Evolutionary conservation across 2,888 invertebrate genomes (phyloP).

Genomic region (Caenorhabditis wallacei): DNA sequence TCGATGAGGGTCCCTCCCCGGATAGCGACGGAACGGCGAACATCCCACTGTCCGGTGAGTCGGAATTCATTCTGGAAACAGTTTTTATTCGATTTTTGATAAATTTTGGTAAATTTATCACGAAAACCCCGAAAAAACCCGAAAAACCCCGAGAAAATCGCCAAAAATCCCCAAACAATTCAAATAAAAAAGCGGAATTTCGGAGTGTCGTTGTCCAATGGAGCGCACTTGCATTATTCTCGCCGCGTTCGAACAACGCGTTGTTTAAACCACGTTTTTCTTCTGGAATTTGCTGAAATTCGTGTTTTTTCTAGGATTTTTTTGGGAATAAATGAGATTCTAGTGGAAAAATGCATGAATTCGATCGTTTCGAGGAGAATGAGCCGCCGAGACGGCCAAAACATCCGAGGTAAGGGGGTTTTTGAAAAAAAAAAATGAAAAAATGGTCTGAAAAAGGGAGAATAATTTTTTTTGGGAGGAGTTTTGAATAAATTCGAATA

Average conservation of each 20-base stretch:
- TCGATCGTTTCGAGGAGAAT: slow-evolving; percentile 9
- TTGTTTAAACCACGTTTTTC: not conserved
- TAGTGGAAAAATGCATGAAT: not conserved
- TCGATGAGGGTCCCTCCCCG: slow-evolving; percentile 11
- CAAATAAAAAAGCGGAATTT: not conserved
- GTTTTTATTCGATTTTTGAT: not conserved
- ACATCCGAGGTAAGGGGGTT: slow-evolving; percentile 14
- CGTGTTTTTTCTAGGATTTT: not conserved
- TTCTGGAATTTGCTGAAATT: not conserved
- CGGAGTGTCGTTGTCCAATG: slow-evolving; percentile 6
- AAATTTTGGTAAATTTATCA: no score
- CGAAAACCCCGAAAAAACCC: not conserved
- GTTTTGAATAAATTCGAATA: no score
- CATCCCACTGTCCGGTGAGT: slow-evolving; percentile 7
- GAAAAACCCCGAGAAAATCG: not conserved
- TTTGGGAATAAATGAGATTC: not conserved
- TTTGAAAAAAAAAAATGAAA: not conserved
- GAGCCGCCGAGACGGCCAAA: slow-evolving; percentile 19
- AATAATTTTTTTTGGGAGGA: not conserved
- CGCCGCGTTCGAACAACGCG: no score
- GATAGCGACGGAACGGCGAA: slow-evolving; percentile 21
- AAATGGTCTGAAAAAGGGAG: not conserved
- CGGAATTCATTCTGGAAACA: slow-evolving; percentile 12
- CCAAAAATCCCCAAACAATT: slow-evolving; percentile 6
- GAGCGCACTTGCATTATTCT: slow-evolving; percentile 16